Evolutionary conservation across 2,797 vertebrate genomes (phyloP).

Genomic region (Otus scops): DNA sequence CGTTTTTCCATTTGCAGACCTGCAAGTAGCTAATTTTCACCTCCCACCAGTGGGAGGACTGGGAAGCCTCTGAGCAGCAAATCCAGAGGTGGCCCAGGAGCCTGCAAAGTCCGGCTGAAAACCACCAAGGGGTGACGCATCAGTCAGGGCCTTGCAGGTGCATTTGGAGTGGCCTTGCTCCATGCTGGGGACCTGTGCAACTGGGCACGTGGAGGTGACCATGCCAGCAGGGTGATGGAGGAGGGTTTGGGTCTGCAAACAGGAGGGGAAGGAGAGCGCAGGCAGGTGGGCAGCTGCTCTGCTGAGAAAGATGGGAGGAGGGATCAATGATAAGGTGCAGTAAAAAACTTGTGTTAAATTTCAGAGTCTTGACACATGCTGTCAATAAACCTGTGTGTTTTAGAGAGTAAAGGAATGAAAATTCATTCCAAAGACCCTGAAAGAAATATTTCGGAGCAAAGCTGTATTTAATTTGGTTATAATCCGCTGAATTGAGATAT

Average conservation of each 20-base stretch:
- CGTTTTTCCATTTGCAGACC: not conserved
- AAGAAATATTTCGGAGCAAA: not conserved
- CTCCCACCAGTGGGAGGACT: not conserved
- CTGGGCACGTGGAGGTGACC: fast-evolving
- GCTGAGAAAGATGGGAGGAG: not conserved
- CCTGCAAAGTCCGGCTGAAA: not conserved
- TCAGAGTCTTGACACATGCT: not conserved
- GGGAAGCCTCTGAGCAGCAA: not conserved
- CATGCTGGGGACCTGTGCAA: fast-evolving
- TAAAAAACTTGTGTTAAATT: not conserved
- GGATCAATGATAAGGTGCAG: not conserved
- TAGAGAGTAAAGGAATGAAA: conserved; percentile 33
- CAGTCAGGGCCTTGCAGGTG: fast-evolving
- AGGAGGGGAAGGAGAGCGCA: fast-evolving
- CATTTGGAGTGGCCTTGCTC: fast-evolving
- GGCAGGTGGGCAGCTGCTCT: fast-evolving
- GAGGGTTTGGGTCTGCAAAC: not conserved
- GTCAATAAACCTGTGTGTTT: not conserved
- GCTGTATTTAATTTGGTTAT: conserved; percentile 27
- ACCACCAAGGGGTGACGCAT: too few relatives aligned
- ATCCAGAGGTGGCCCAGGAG: not conserved
- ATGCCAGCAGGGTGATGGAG: not conserved
- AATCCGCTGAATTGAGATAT: not conserved
- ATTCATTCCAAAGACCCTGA: not conserved
- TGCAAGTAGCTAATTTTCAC: not conserved